Evolutionary conservation across 2,888 invertebrate genomes (phyloP), one percentile per base, ranked within the genome.

Genomic region (Synanthedon andrenaeformis): DNA sequence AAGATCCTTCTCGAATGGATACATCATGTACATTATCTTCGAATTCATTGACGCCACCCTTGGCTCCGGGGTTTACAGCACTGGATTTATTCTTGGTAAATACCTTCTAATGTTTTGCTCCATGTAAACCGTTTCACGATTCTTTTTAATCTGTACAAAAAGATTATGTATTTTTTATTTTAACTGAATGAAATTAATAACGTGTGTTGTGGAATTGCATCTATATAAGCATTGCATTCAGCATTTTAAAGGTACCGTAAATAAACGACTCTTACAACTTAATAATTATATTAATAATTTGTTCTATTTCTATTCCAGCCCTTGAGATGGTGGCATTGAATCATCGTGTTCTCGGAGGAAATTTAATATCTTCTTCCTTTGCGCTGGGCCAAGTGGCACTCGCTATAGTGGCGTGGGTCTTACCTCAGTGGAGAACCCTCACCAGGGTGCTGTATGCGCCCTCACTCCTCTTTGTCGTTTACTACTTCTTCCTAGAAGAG

Each of bases 311-410:
- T 17, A 41, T 78, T 72, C 2, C 78, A 93, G 92, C 91, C 41
- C 89, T 93, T 59, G 93, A 94, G 76, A 84, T 92, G 76, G 91
- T 92, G 14, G 92, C 92, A 0, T 89, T 90, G 11, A 89, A 89
- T 49, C 89, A 89, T 50, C 82, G 94, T 53, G 92, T 93, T 0
- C 74, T 93, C 23, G 91, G 90, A 1, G 91, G 92, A 3, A 91
- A 91, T 56, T 76, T 93, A 51, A 88, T 92, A 51, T 90, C 91
- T 51, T 89, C 90, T 62, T 90, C 90, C 51, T 93, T 91, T 60
- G 91, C 92, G 0, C 49, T 90, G 4, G 93, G 93, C 0, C 92
- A 92, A 76, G 89, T 91, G 17, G 51, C 89, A 8, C 75, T 91
- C 4, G 92, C 92, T 0, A 71, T 89, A 11, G 66, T 89, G 0